Conservation (phyloP, 35 echinoderm and acorn worm genomes). For the Lytechinus variegatus region DNA sequence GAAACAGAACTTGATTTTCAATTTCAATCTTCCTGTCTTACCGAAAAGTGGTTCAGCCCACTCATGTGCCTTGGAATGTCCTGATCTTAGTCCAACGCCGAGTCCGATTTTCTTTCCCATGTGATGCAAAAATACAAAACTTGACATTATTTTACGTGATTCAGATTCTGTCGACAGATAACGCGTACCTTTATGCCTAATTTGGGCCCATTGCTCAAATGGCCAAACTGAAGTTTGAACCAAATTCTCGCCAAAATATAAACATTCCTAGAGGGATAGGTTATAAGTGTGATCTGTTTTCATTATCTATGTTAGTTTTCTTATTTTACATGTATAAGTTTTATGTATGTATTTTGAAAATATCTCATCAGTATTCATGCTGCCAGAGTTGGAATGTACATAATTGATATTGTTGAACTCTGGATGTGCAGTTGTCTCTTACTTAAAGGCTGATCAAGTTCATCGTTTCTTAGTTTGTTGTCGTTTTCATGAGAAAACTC, state of each 20-base stretch:
- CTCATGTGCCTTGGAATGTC: slow-evolving; percentile 41
- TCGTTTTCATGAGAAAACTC: background rate
- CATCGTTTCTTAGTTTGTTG: background rate
- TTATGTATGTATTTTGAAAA: background rate
- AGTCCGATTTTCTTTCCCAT: slow-evolving; percentile 33
- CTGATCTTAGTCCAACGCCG: slow-evolving; percentile 27
- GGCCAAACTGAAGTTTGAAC: background rate
- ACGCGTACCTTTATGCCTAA: background rate
- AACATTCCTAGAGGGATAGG: background rate
- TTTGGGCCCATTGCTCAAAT: background rate
- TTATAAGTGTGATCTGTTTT: background rate
- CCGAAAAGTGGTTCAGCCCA: background rate
- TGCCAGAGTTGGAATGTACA: background rate
- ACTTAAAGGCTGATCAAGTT: background rate
- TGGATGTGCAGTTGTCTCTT: background rate
- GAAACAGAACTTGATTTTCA: slow-evolving; percentile 24
- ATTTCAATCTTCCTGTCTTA: slow-evolving; percentile 40
- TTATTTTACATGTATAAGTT: background rate
- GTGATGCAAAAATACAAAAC: background rate
- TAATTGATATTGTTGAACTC: background rate
- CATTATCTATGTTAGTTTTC: background rate
- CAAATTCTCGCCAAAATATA: background rate
- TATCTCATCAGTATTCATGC: background rate
- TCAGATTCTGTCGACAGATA: background rate
- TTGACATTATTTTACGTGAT: background rate